Evolutionary conservation across 2,113 vertebrate species (phyloP).

Genomic region (Oxygymnocypris stewartii): DNA sequence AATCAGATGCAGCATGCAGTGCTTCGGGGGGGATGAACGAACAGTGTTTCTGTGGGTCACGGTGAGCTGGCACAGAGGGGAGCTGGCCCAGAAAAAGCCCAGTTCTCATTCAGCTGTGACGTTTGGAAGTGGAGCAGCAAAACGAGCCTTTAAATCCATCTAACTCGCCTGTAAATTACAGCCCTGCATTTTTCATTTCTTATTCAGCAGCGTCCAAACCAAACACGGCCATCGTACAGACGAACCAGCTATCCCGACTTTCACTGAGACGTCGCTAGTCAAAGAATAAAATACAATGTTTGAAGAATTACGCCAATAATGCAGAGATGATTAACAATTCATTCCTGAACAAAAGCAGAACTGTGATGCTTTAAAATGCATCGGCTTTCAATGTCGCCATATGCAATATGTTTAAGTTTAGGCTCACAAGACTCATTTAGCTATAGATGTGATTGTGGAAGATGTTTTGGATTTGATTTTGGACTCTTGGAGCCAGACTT

Average conservation of each 20-base stretch:
- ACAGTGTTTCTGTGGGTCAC: conserved; percentile 71
- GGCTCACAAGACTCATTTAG: background rate
- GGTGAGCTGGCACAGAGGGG: conserved; percentile 71
- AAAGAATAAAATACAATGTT: background rate
- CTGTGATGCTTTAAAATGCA: background rate
- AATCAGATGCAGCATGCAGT: conserved; percentile 56
- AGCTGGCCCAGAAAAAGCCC: conserved; percentile 70
- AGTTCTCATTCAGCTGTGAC: conserved; percentile 74
- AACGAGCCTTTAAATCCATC: conserved; percentile 74
- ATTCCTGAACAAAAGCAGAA: background rate
- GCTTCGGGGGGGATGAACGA: conserved; percentile 80
- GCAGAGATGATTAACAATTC: background rate
- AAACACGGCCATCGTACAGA: conserved; percentile 75
- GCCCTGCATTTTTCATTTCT: conserved; percentile 84
- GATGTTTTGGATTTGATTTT: conserved; percentile 59
- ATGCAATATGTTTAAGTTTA: conserved; percentile 39
- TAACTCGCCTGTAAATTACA: conserved; percentile 85
- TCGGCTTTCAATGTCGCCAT: background rate
- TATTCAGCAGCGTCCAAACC: conserved; percentile 87
- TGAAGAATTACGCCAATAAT: no score
- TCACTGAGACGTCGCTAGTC: conserved; percentile 43
- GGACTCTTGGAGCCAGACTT: conserved; percentile 47
- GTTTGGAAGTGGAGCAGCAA: conserved; percentile 72
- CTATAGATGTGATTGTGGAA: conserved; percentile 52
- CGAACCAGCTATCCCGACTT: conserved; percentile 81